Conservation (phyloP, 2,113 vertebrate genomes). For the Ammodytes marinus region DNA sequence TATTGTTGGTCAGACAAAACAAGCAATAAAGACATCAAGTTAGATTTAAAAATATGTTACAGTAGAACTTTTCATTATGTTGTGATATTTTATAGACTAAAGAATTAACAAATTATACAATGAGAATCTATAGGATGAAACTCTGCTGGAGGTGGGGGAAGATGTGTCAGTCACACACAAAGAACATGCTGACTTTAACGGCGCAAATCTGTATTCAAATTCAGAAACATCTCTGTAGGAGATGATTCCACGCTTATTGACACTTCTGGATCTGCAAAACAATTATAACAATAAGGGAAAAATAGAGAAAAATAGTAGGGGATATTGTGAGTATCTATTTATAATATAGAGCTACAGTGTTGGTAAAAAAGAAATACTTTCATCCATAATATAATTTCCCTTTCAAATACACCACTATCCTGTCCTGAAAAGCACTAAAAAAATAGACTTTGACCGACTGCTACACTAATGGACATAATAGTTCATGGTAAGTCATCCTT, state of each 20-base stretch:
- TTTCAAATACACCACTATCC: neutral
- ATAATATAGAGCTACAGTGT: neutral
- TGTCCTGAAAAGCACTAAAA: neutral
- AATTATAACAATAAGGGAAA: neutral
- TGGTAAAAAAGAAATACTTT: neutral
- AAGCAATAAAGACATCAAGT: neutral
- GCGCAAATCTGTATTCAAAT: constrained; percentile 71
- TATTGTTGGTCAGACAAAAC: neutral
- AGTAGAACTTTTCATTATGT: no score
- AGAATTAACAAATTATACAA: no score
- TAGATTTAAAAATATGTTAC: neutral
- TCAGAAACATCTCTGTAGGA: constrained; percentile 41
- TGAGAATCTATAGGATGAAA: neutral
- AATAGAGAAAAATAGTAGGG: neutral
- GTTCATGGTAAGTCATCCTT: neutral
- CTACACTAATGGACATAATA: neutral
- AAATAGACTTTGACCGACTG: neutral
- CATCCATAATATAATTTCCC: neutral
- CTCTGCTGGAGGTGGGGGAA: neutral
- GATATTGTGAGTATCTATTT: neutral
- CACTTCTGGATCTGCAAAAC: constrained; percentile 6
- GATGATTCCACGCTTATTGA: constrained; percentile 17
- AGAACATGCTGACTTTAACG: constrained; percentile 29
- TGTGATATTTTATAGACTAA: no score
- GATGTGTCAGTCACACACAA: neutral